Base-by-base conservation (phyloP, 2,888 invertebrate species). In the Cephalotes varians region DNA sequence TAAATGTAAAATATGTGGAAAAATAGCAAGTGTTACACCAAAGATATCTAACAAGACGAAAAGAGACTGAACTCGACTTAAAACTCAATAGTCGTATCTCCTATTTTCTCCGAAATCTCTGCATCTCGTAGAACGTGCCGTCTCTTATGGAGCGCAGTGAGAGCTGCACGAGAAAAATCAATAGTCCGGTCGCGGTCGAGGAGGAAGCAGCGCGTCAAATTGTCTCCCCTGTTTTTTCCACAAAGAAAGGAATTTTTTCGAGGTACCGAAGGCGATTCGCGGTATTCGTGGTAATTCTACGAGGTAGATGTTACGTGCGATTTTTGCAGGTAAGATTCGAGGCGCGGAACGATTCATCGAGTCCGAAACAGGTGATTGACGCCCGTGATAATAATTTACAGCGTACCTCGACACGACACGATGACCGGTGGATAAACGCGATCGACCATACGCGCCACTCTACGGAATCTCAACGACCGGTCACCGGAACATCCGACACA, bases 401-500 rank as follows among this genome's bases (percentile, higher is more conserved):
- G 25, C 31, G 21, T 7, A 31, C 28, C 21, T 4, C 40, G 54
- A 54, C n/a, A 18, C 9, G 31, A 37, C 25, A 25, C 7, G 54
- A 31, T 10, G 54, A 47, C 15, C 34, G 28, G 18, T 34, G 74
- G 31, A 67, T 28, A 2, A 81, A 81, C 25, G 60, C 67, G 77
- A 77, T 56, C 77, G 44, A 71, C 62, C 47, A 72, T 25, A 65
- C 64, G 69, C 82, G 47, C 65, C 73, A 72, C 69, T 47, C 83
- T 31, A 69, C 37, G 64, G 40, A 82, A 64, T 81, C 71, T 64
- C 71, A 28, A 44, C 21, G 21, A 49, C 67, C 81, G 56, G 79
- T 40, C 49, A 81, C 31, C 60, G 56, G 71, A 77, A 83, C 83
- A 74, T 67, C 44, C 82, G 62, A 28, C 67, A 74, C 67, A 49